Evolutionary conservation across 2,888 invertebrate species (phyloP).

Genomic region (Ligdia adustata): DNA sequence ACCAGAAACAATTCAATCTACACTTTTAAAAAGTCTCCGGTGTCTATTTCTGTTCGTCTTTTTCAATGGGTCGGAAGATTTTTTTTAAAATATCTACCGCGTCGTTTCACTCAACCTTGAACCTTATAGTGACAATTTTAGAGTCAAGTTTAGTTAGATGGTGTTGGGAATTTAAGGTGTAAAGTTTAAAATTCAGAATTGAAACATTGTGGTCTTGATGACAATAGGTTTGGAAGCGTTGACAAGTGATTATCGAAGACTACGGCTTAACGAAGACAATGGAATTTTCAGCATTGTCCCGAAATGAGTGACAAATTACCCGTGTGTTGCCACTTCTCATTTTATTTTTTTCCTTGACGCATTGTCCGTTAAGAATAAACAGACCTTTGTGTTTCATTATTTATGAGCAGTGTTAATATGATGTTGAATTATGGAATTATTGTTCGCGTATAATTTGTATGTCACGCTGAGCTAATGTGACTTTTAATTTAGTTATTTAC

Average conservation of each 20-base stretch:
- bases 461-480: conserved; percentile 58
- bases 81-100: conserved; percentile 49
- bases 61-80: conserved; percentile 49
- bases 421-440: conserved; percentile 66
- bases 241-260: conserved; percentile 70
- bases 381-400: conserved; percentile 49
- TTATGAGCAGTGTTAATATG: conserved; percentile 57
- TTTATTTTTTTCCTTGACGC: conserved; percentile 55
- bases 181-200: conserved; percentile 35
- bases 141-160: conserved; percentile 38
- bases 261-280: conserved; percentile 55
- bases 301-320: conserved; percentile 73
- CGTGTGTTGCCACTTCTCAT: conserved; percentile 36
- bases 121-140: conserved; percentile 32
- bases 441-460: conserved; percentile 62
- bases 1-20: conserved; percentile 69
- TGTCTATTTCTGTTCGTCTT: conserved; percentile 60
- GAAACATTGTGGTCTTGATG: conserved; percentile 62
- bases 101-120: conserved; percentile 17
- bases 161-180: conserved; percentile 24
- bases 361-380: conserved; percentile 52
- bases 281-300: conserved; percentile 59
- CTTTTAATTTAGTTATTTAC: conserved; percentile 69
- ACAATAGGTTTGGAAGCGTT: conserved; percentile 69
- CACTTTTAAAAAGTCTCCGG: conserved; percentile 55